These are phyloP conservation scores for Panagrolaimus sp. DNA, from an alignment of 1,140 invertebrate genomes.

Conservation along the genomic window DNA sequence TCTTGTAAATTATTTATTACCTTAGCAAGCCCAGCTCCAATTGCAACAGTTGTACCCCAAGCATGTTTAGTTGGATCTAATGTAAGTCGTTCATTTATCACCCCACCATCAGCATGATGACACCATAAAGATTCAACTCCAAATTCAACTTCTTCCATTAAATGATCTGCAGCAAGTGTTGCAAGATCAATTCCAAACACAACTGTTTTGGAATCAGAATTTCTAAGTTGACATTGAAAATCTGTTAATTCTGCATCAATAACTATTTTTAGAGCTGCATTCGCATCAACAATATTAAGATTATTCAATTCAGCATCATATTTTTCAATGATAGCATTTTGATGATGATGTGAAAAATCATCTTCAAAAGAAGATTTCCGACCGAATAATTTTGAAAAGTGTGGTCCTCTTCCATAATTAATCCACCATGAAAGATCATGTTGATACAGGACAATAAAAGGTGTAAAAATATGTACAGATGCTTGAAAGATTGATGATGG, in stretches of 20 bases:
- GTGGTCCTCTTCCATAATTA: conserved; percentile 25
- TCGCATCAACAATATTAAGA: too few species aligned
- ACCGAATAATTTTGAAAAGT: background rate
- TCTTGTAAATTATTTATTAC: conserved; percentile 19
- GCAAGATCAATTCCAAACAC: conserved; percentile 37
- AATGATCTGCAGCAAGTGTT: conserved; percentile 22
- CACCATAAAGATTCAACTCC: conserved; percentile 46
- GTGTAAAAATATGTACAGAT: background rate
- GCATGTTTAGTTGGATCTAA: conserved; percentile 26
- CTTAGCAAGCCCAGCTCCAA: conserved; percentile 38
- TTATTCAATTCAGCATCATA: conserved; percentile 20
- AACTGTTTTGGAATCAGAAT: conserved; percentile 12
- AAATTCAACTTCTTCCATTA: conserved; percentile 30
- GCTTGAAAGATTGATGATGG: conserved; percentile 1
- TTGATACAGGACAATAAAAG: conserved; percentile 24
- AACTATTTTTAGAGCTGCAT: background rate
- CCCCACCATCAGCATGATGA: conserved; percentile 24
- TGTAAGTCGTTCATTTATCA: background rate
- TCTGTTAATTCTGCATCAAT: conserved; percentile 28
- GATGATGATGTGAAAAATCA: background rate
- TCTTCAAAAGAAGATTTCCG: conserved; percentile 11
- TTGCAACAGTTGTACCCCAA: conserved; percentile 38
- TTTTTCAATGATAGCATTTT: background rate
- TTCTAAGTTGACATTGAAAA: conserved; percentile 26
- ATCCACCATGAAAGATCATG: conserved; percentile 40